Evolutionary conservation across 2,797 vertebrate species (phyloP).

Genomic region (Okamejei kenojei): DNA sequence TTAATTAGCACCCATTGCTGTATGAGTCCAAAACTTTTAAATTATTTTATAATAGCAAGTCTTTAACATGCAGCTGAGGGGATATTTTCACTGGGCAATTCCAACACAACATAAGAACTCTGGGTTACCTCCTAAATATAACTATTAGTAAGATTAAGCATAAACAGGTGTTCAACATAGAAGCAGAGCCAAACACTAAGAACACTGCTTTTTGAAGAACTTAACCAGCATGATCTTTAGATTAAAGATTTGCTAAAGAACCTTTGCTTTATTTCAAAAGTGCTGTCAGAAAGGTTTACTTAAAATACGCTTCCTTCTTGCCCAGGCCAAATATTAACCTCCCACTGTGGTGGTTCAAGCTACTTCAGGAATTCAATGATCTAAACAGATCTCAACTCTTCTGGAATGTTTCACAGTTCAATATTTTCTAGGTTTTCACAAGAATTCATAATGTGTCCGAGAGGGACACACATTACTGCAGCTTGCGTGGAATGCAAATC

Average conservation of each 20-base stretch:
- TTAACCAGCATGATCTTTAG: neutral
- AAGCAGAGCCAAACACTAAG: neutral
- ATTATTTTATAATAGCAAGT: neutral
- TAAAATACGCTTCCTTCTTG: neutral
- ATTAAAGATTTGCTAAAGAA: neutral
- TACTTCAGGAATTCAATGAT: neutral
- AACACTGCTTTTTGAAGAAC: neutral
- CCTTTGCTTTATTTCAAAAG: constrained; percentile 1
- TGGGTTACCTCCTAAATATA: neutral
- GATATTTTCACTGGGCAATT: neutral
- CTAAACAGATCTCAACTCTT: neutral
- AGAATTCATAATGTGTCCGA: neutral
- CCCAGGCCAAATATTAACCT: neutral
- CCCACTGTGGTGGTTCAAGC: neutral
- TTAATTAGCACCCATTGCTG: neutral
- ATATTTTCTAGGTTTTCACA: neutral
- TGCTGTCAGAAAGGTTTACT: neutral
- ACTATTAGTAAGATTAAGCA: neutral
- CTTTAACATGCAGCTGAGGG: neutral
- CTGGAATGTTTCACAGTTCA: neutral
- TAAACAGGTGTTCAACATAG: neutral
- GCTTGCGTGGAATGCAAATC: neutral
- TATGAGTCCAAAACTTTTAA: no score
- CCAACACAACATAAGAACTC: neutral
- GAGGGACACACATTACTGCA: neutral